Evolutionary conservation across 2,113 vertebrate species (phyloP).

Genomic region (Brachyistius frenatus): DNA sequence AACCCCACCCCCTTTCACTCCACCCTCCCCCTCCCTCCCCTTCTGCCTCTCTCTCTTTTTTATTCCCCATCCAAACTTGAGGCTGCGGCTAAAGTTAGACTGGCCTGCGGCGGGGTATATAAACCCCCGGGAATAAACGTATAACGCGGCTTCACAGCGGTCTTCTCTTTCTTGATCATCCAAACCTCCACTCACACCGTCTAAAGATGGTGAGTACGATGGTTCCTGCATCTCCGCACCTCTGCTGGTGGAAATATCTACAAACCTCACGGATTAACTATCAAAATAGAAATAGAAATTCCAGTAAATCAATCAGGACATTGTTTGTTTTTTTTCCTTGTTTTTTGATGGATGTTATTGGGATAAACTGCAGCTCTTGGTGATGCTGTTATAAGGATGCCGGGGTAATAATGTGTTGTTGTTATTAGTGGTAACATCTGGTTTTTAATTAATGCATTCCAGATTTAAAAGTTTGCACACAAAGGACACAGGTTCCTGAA

Average conservation of each 20-base stretch:
- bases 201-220: constrained; percentile 86
- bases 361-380: background rate
- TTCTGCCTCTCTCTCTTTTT: constrained; percentile 60
- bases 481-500: too few species aligned
- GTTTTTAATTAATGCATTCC: background rate
- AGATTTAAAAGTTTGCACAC: background rate
- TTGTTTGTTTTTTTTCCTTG: background rate
- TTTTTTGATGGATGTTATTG: background rate
- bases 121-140: constrained; percentile 68
- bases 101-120: constrained; percentile 75
- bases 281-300: constrained; percentile 19
- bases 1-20: background rate
- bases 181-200: constrained; percentile 78
- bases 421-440: background rate
- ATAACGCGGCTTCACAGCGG: constrained; percentile 80
- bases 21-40: constrained; percentile 48
- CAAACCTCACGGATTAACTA: constrained; percentile 54
- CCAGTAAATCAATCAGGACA: background rate
- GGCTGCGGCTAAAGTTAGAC: constrained; percentile 85
- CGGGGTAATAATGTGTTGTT: background rate
- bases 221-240: constrained; percentile 46
- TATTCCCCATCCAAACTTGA: constrained; percentile 84
- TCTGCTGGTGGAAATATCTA: constrained; percentile 49
- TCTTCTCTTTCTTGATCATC: constrained; percentile 82
- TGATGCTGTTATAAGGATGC: constrained; percentile 14